Conservation (phyloP, 2,797 vertebrate genomes). For the Syngnathus rostellatus region DNA sequence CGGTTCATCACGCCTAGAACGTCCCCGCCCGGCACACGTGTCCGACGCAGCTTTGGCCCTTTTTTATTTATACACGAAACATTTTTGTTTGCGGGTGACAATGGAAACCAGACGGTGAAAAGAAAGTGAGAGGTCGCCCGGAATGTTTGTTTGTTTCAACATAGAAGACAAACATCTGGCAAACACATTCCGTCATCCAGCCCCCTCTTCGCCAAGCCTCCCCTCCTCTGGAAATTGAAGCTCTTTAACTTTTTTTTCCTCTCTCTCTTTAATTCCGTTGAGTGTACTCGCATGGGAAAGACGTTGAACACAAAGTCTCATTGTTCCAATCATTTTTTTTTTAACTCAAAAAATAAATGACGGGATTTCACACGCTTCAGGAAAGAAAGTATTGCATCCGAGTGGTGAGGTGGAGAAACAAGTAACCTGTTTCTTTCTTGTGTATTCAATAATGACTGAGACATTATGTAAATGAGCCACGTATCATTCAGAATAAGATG, state of each 20-base stretch:
- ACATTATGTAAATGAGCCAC: too few relatives aligned
- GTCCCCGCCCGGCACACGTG: neutral
- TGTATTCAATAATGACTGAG: too few relatives aligned
- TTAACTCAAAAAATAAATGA: neutral
- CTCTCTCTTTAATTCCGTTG: neutral
- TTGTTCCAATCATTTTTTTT: neutral
- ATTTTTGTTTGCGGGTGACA: constrained; percentile 2
- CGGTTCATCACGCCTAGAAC: neutral
- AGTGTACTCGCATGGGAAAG: neutral
- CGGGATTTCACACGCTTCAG: constrained; percentile 20
- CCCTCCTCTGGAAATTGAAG: neutral
- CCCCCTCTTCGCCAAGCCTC: neutral
- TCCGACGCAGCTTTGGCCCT: neutral
- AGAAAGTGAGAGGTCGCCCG: constrained; percentile 21
- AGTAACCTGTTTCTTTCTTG: too few relatives aligned
- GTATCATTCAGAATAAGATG: too few relatives aligned
- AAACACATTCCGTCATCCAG: constrained; percentile 36
- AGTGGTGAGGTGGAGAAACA: constrained; percentile 31
- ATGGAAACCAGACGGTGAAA: constrained; percentile 11
- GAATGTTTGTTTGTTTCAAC: constrained; percentile 29
- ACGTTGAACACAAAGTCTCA: constrained; percentile 2
- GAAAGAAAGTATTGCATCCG: constrained; percentile 28
- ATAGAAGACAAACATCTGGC: constrained; percentile 52
- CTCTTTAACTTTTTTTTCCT: neutral
- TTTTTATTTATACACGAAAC: neutral